Percentiles rank a stretch among this genome's conserved stretches.
Conservation (phyloP, 2,113 vertebrate genomes). For the Strigops habroptila region DNA sequence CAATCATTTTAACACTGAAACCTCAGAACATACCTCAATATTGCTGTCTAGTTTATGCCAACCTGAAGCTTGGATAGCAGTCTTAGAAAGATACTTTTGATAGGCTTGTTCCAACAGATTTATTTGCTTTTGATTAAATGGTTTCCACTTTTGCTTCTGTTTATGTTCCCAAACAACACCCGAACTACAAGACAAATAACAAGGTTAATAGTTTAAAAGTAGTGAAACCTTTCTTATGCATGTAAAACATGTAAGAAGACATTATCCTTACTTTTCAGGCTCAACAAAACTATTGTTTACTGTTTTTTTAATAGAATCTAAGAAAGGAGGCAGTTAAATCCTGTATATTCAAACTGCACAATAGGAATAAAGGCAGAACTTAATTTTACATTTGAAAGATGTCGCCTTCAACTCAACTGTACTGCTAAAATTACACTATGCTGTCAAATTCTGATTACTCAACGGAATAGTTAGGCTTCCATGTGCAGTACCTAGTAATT, state of each 20-base stretch:
- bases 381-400: neutral
- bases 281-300: neutral
- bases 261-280: neutral
- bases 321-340: neutral
- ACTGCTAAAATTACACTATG: neutral
- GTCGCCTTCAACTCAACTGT: neutral
- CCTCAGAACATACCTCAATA: slow-evolving; percentile 79
- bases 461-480: neutral
- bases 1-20: neutral
- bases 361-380: neutral
- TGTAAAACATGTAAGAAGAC: neutral
- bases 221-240: neutral
- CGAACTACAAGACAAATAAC: slow-evolving; percentile 77
- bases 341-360: neutral
- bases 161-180: slow-evolving; percentile 94
- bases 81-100: slow-evolving; percentile 73
- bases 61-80: neutral
- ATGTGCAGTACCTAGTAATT: slow-evolving; percentile 84
- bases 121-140: slow-evolving; percentile 92
- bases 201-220: neutral
- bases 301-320: neutral
- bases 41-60: slow-evolving; percentile 86
- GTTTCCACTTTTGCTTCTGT: slow-evolving; percentile 90
- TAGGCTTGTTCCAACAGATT: slow-evolving; percentile 85
- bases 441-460: neutral